phyloP scores from a whole-genome alignment of 2,797 vertebrate genomes.

The Discoglossus pictus region DNA sequence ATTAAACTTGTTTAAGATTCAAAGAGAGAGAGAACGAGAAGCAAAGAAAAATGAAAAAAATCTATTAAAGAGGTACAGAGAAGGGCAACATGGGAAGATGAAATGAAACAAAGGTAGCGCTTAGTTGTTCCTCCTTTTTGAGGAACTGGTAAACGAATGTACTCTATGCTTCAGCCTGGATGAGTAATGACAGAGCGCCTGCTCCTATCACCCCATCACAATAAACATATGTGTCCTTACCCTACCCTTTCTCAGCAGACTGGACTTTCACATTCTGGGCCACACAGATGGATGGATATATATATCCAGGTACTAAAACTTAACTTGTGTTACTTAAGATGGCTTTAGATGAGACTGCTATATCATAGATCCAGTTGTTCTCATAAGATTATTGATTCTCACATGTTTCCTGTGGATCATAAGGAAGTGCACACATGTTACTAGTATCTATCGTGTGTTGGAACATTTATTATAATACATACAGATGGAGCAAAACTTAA shows the following conservation, averaged over 20 bases:
- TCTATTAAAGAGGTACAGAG: background rate
- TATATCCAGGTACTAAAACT: constrained; percentile 43
- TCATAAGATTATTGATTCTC: constrained; percentile 30
- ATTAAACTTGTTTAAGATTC: too few relatives aligned
- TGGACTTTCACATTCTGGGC: constrained; percentile 22
- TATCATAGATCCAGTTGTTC: constrained; percentile 5
- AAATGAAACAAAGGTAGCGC: background rate
- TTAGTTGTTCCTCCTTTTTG: background rate
- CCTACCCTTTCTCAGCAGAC: background rate
- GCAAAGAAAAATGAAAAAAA: too few relatives aligned
- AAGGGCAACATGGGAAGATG: background rate
- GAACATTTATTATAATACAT: too few relatives aligned
- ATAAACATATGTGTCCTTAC: constrained; percentile 10
- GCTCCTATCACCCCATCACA: constrained; percentile 24
- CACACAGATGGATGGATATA: constrained; percentile 31
- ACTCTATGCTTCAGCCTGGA: constrained; percentile 20
- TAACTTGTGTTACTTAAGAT: constrained; percentile 51
- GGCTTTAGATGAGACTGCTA: constrained; percentile 17
- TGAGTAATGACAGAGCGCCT: constrained; percentile 17
- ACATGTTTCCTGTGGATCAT: constrained; percentile 43
- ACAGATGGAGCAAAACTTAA: too few relatives aligned
- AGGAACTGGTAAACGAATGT: constrained; percentile 2
- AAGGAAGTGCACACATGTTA: constrained; percentile 10
- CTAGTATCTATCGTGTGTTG: too few relatives aligned
- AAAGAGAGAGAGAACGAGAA: too few relatives aligned